Percentiles rank a stretch among this genome's conserved stretches.
Evolutionary conservation across 1,140 invertebrate genomes (phyloP).

Genomic region (Paramacrobiotus metropolitanus): DNA sequence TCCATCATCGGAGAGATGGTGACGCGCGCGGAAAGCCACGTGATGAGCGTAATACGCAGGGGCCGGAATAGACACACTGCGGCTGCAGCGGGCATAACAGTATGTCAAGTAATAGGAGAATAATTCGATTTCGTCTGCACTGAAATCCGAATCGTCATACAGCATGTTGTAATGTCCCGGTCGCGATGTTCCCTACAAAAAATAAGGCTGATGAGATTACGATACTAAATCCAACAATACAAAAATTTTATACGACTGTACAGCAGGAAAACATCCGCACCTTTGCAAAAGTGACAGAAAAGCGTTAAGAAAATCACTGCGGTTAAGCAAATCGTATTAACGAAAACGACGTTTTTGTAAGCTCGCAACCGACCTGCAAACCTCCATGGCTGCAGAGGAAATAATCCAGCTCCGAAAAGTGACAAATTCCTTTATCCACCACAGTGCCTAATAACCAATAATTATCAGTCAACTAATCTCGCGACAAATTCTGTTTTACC

Average conservation of each 20-base stretch:
- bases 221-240: neutral
- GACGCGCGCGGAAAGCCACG: conserved; percentile 45
- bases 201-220: too few relatives aligned
- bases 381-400: conserved; percentile 42
- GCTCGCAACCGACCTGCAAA: neutral
- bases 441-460: conserved; percentile 16
- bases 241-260: neutral
- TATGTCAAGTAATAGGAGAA: conserved; percentile 68
- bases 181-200: conserved; percentile 55
- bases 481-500: neutral
- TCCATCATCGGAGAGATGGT: neutral
- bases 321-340: too few relatives aligned
- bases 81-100: conserved; percentile 57
- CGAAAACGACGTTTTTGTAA: too few relatives aligned
- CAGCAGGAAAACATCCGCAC: too few relatives aligned
- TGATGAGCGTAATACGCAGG: conserved; percentile 83
- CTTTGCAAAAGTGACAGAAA: too few relatives aligned
- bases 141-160: conserved; percentile 48
- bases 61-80: conserved; percentile 68
- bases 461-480: neutral
- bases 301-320: too few relatives aligned
- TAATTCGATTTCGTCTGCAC: conserved; percentile 49
- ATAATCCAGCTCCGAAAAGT: conserved; percentile 58
- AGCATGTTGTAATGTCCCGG: conserved; percentile 68
- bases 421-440: conserved; percentile 55